Evolutionary conservation across 2,888 invertebrate species (phyloP).

Genomic region (Archips xylosteana): DNA sequence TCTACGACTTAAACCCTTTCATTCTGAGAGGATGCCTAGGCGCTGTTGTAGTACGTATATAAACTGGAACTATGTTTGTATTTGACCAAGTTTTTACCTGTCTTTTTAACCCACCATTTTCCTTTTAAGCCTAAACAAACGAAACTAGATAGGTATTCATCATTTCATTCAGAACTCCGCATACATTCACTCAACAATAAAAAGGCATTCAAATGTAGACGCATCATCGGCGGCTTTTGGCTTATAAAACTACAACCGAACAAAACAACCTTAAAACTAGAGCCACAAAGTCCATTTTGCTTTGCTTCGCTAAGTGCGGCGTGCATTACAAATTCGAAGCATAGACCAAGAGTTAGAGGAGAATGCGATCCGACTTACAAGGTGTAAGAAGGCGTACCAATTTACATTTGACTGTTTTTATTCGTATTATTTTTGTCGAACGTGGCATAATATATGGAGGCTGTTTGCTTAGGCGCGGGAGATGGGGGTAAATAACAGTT

Average conservation of each 20-base stretch:
- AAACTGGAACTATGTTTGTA: not conserved
- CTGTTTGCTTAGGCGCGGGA: constrained; percentile 21
- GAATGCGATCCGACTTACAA: constrained; percentile 33
- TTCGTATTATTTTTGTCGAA: constrained; percentile 40
- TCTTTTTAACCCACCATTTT: not conserved
- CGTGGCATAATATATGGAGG: constrained; percentile 31
- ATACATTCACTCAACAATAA: constrained; percentile 15
- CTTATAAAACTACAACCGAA: constrained; percentile 1
- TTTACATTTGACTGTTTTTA: constrained; percentile 35
- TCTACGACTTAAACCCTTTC: too few relatives aligned
- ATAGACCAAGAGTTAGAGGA: constrained; percentile 36
- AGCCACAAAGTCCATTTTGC: not conserved
- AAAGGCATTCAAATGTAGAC: constrained; percentile 36
- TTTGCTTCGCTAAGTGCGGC: not conserved
- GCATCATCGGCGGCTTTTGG: constrained; percentile 17
- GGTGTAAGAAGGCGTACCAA: constrained; percentile 17
- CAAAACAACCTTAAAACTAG: not conserved
- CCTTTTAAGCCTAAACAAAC: constrained; percentile 16
- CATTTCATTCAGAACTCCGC: constrained; percentile 20
- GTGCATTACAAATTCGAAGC: constrained; percentile 40
- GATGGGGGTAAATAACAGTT: constrained; percentile 7
- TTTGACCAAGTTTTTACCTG: not conserved
- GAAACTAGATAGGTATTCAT: constrained; percentile 20
- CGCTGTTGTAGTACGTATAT: too few relatives aligned
- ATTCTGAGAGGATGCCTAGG: too few relatives aligned